Percentiles rank a stretch among this genome's conserved stretches.
phyloP scores from a whole-genome alignment of 1,140 invertebrate species.

The Papilio helenus region DNA sequence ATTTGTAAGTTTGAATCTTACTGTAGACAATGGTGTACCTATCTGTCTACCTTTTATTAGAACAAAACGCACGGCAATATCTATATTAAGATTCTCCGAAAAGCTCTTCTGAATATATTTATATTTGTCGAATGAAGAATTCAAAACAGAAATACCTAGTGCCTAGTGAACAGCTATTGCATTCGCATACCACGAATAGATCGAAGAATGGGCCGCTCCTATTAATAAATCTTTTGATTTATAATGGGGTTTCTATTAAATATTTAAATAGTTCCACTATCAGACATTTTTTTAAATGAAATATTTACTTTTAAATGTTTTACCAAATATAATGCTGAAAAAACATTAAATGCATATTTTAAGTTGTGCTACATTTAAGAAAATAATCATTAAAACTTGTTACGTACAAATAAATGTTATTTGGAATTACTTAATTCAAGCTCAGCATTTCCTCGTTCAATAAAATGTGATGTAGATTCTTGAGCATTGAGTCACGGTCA shows the following conservation, averaged over 20 bases:
- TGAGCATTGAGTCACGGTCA: constrained; percentile 48
- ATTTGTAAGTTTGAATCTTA: no score
- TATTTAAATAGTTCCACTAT: background rate
- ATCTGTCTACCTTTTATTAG: no score
- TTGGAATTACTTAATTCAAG: background rate
- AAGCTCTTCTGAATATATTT: background rate
- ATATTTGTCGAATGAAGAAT: constrained; percentile 21
- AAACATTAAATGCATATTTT: no score
- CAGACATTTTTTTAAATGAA: background rate
- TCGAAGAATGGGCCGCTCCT: constrained; percentile 16
- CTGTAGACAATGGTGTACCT: no score
- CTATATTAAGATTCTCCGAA: constrained; percentile 3
- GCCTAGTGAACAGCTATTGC: constrained; percentile 22
- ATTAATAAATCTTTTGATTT: constrained; percentile 27
- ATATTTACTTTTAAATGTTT: no score
- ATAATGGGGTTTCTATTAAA: background rate
- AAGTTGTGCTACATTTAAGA: no score
- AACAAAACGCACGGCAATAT: background rate
- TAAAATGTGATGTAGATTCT: constrained; percentile 38
- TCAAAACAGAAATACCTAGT: constrained; percentile 22
- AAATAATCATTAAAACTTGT: background rate
- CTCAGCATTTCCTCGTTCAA: constrained; percentile 13
- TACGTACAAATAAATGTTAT: no score
- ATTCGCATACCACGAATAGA: constrained; percentile 23
- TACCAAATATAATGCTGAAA: background rate